Percentiles rank a stretch among this genome's conserved stretches.
Evolutionary conservation across 2,113 vertebrate genomes (phyloP).

Genomic region (Ranitomeya variabilis): DNA sequence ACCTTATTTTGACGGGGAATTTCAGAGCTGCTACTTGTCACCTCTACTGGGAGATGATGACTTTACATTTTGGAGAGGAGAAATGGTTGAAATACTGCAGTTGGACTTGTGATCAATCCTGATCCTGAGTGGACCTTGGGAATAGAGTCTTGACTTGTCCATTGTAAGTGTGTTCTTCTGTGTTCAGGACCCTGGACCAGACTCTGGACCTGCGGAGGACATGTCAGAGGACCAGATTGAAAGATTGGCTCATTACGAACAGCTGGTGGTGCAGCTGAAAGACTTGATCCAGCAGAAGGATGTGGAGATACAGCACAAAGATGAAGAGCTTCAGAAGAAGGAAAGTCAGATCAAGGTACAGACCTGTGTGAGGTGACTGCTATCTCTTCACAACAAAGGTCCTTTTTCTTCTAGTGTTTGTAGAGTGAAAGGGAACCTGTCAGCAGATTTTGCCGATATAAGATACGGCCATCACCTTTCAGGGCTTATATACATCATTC

Average conservation of each 20-base stretch:
- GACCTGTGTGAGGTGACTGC: neutral
- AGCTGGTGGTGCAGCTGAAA: slow-evolving; percentile 86
- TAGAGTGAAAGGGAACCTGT: neutral
- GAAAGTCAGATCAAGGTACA: slow-evolving; percentile 81
- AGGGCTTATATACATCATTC: no score
- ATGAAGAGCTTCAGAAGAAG: slow-evolving; percentile 77
- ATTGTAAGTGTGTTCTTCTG: neutral
- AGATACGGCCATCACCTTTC: no score
- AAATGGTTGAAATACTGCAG: neutral
- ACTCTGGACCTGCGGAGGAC: slow-evolving; percentile 61
- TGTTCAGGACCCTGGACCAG: slow-evolving; percentile 66
- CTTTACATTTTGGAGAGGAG: neutral
- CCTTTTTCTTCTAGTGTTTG: neutral
- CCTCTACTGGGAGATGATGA: no score
- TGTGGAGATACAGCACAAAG: slow-evolving; percentile 75
- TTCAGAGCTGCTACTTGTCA: no score
- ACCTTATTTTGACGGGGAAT: neutral
- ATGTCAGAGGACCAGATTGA: slow-evolving; percentile 77
- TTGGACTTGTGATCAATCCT: neutral
- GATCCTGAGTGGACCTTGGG: neutral
- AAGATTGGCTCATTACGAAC: slow-evolving; percentile 82
- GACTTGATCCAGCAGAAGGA: slow-evolving; percentile 87
- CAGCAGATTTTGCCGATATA: no score
- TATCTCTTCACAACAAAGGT: neutral
- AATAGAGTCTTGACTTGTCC: neutral